Evolutionary conservation across 2,888 invertebrate genomes (phyloP), one percentile per base, ranked within the genome.

Genomic region (Horisme vitalbata): DNA sequence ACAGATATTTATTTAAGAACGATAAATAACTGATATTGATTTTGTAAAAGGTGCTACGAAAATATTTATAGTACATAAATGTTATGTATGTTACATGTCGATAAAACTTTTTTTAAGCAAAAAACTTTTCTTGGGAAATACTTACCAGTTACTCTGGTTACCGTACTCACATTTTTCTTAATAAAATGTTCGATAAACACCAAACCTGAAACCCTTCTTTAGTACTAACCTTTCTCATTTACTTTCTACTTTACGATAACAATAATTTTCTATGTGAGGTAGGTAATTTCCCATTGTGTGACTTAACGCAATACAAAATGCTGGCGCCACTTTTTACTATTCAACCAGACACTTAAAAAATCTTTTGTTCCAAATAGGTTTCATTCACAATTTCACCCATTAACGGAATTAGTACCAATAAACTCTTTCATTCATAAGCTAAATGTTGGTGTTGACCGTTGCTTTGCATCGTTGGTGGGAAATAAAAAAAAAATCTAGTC

Each of bases 391-490:
- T 68, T 68, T 65, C 45, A 55, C 55, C 70, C 64, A 74, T 77
- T 77, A 73, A 55, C 60, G 52, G 55, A 72, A 78, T 76, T 75
- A 74, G 75, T 68, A 69, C 63, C 71, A 73, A 81, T 82, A 79
- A 81, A 80, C 56, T 54, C 50, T 49, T 71, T 69, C 80, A 81
- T 83, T 81, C 78, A 77, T 45, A 18, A 44, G 33, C 14, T 41
- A 13, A 32, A 32, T 45, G 37, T 36, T 12, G 26, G 23, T 24
- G 28, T 20, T 33, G 28, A 30, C 39, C 13, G 27, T 31, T 32
- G 32, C 21, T 15, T 47, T 26, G 48, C 55, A 20, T 45, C 52
- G 51, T 55, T 53, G 57, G 52, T 46, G 55, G 57, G 33, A 45
- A 36, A 15, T 26, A n/a, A 18, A 11, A 35, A 41, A 26, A 32